Percentiles rank a stretch among this genome's conserved stretches.
phyloP scores from a whole-genome alignment of 2,888 invertebrate genomes.

The Scelioninae gen. 1 region DNA sequence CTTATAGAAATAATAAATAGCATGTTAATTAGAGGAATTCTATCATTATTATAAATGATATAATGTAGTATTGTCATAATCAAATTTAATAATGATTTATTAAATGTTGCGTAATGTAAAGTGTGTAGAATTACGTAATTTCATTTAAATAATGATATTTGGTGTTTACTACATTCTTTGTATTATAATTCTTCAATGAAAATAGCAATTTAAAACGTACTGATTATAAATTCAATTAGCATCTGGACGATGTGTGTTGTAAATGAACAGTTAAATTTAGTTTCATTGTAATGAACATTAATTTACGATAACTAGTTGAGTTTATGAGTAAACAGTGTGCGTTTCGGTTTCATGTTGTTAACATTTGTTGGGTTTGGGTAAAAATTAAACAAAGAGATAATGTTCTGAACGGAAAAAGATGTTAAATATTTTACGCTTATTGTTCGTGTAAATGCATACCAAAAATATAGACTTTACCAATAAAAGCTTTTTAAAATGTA shows the following conservation, averaged over 20 bases:
- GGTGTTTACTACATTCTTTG: too few species aligned
- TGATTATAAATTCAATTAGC: constrained; percentile 18
- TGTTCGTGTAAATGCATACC: constrained; percentile 15
- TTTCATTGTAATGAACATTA: constrained; percentile 25
- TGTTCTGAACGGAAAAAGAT: constrained; percentile 35
- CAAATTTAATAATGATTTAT: too few species aligned
- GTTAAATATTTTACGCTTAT: constrained; percentile 44
- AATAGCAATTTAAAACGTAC: too few species aligned
- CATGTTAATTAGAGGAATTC: too few species aligned
- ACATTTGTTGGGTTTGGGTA: constrained; percentile 26
- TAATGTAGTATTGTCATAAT: too few species aligned
- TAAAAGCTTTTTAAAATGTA: constrained; percentile 49
- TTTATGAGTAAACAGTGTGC: constrained; percentile 5
- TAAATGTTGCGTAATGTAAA: too few species aligned
- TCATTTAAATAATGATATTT: too few species aligned
- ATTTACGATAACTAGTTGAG: constrained; percentile 19
- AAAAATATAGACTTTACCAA: constrained; percentile 26
- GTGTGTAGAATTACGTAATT: too few species aligned
- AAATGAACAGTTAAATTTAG: constrained; percentile 21
- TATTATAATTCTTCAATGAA: too few species aligned
- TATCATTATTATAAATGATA: too few species aligned
- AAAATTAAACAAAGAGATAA: constrained; percentile 50
- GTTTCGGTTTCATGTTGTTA: constrained; percentile 21
- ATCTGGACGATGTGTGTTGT: not conserved
- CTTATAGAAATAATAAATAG: too few species aligned